These are phyloP conservation scores for Troilus luridus DNA, from an alignment of 2,888 invertebrate species.

Conservation along the genomic window DNA sequence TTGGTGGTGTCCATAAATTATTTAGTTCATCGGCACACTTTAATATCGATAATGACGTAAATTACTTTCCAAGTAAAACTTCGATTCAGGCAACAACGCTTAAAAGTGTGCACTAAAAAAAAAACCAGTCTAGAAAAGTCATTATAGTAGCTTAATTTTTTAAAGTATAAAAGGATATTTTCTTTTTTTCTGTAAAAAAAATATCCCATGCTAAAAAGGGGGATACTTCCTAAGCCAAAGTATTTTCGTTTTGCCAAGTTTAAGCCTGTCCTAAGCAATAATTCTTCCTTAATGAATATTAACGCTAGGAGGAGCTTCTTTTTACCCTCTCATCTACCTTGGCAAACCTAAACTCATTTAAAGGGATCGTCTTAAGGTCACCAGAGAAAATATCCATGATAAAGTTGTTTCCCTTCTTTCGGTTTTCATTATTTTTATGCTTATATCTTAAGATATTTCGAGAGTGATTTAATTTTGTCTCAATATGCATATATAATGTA, in stretches of 20 bases:
- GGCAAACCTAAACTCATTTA: constrained; percentile 3
- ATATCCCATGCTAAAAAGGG: not conserved
- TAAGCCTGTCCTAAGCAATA: constrained; percentile 1
- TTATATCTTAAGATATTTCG: too few relatives aligned
- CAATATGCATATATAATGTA: too few relatives aligned
- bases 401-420: not conserved
- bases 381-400: not conserved
- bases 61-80: too few relatives aligned
- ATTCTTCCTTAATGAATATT: constrained; percentile 29
- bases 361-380: not conserved
- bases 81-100: too few relatives aligned
- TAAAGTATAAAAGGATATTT: not conserved
- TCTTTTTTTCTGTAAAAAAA: not conserved
- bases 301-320: not conserved
- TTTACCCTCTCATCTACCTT: not conserved
- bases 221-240: not conserved
- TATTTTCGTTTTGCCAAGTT: constrained; percentile 23
- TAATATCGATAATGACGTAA: too few relatives aligned
- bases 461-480: too few relatives aligned
- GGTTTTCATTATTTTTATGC: not conserved
- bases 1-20: too few relatives aligned
- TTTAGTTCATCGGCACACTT: too few relatives aligned
- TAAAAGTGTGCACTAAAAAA: too few relatives aligned
- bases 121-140: not conserved
- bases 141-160: not conserved